These are phyloP conservation scores for Crocodylus rhombifer DNA, from an alignment of 2,797 vertebrate genomes.

Conservation along the genomic window DNA sequence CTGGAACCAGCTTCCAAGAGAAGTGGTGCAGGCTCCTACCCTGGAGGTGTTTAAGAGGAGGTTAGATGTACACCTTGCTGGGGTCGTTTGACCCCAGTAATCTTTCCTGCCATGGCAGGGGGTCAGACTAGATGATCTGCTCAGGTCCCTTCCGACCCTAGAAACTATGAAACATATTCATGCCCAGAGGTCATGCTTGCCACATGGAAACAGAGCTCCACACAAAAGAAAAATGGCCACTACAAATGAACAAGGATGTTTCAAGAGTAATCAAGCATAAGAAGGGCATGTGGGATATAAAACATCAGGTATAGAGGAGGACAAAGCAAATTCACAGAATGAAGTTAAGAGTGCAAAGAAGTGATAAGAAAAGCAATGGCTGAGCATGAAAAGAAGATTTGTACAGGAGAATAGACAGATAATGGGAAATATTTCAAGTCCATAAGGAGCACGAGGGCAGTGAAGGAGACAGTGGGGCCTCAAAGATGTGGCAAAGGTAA, in stretches of 20 bases:
- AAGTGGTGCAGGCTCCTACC: too few species aligned
- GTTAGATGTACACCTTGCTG: too few species aligned
- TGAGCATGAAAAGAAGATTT: slow-evolving; percentile 69
- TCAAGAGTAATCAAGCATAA: slow-evolving; percentile 27
- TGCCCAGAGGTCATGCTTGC: background rate
- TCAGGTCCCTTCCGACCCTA: too few species aligned
- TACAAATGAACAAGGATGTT: background rate
- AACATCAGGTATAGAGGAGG: slow-evolving; percentile 5
- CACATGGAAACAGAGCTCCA: background rate
- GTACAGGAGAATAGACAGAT: slow-evolving; percentile 65
- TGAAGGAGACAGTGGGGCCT: slow-evolving; percentile 54
- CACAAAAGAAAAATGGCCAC: background rate
- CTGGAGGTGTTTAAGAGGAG: too few species aligned
- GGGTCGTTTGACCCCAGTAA: too few species aligned
- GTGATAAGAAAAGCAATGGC: slow-evolving; percentile 70
- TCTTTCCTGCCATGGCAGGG: too few species aligned
- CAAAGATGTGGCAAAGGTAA: slow-evolving; percentile 76
- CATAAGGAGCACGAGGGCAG: slow-evolving; percentile 41
- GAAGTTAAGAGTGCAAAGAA: slow-evolving; percentile 51
- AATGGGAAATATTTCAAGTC: slow-evolving; percentile 74
- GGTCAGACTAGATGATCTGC: too few species aligned
- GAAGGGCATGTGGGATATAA: background rate
- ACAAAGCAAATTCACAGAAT: slow-evolving; percentile 12
- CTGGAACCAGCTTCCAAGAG: too few species aligned
- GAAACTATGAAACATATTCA: too few species aligned